A percentile compares a stretch with the other conserved stretches of the same genome.
These are phyloP conservation scores for Lithophane socia DNA, from an alignment of 2,888 invertebrate genomes.

Conservation along the genomic window DNA sequence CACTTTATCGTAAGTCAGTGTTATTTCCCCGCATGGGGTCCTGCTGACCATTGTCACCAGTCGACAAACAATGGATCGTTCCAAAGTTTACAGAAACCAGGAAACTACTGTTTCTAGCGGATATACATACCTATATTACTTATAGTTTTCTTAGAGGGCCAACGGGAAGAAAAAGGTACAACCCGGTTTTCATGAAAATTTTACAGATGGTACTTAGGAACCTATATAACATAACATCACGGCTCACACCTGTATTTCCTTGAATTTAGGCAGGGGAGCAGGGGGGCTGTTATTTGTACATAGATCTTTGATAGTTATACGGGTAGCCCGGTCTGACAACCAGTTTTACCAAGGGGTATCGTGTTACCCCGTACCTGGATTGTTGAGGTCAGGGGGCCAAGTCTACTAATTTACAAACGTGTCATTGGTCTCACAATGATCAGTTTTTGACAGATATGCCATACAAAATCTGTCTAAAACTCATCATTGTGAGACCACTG, in stretches of 20 bases:
- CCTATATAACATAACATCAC: neutral
- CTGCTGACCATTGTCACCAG: neutral
- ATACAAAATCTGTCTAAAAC: no score
- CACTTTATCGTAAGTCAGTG: neutral
- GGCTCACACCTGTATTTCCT: neutral
- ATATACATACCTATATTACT: no score
- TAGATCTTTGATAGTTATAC: neutral
- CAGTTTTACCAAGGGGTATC: neutral
- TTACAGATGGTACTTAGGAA: neutral
- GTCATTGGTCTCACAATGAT: no score
- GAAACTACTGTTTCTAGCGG: neutral
- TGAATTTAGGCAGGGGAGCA: neutral
- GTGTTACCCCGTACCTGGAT: no score
- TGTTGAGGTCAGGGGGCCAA: no score
- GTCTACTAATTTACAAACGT: no score
- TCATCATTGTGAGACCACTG: no score
- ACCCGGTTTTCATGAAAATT: neutral
- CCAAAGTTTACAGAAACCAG: neutral
- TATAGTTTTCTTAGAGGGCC: neutral
- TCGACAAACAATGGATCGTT: conserved; percentile 4
- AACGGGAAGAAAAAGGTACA: neutral
- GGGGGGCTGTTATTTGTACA: neutral
- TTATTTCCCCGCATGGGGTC: neutral
- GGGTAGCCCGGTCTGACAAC: neutral
- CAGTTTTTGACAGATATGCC: no score